Evolutionary conservation across 2,113 vertebrate species (phyloP).

Genomic region (Pseudonaja textilis): DNA sequence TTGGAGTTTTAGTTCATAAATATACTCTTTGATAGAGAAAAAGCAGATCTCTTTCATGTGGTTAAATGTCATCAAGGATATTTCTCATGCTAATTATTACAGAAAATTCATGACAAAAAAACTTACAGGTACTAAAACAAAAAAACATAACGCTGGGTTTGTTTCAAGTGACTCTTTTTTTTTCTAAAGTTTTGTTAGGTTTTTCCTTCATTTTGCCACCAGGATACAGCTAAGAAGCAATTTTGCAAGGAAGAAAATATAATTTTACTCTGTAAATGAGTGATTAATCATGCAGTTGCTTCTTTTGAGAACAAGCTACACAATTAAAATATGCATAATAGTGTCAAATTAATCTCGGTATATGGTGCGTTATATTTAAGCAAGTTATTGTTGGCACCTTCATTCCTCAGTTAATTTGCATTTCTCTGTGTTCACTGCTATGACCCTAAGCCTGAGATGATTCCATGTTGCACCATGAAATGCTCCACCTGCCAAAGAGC

Average conservation of each 20-base stretch:
- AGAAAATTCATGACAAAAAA: slow-evolving; percentile 65
- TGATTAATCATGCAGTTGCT: slow-evolving; percentile 13
- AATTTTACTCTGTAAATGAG: neutral
- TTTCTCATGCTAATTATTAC: slow-evolving; percentile 72
- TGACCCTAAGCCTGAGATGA: neutral
- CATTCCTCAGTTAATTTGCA: neutral
- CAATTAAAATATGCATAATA: neutral
- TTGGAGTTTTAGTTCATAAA: slow-evolving; percentile 63
- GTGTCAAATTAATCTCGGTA: neutral
- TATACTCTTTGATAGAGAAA: slow-evolving; percentile 69
- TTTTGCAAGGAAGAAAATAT: neutral
- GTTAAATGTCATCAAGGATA: slow-evolving; percentile 71
- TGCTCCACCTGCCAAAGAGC: neutral
- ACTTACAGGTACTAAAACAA: slow-evolving; percentile 54
- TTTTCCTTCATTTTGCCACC: slow-evolving; percentile 42
- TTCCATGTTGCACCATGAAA: neutral
- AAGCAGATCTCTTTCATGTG: slow-evolving; percentile 63
- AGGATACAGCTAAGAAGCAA: neutral
- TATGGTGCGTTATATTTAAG: neutral
- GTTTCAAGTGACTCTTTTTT: slow-evolving; percentile 42
- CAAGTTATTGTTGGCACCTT: neutral
- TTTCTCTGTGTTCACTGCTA: neutral
- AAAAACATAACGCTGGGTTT: neutral
- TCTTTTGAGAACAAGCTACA: neutral
- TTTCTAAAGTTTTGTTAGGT: slow-evolving; percentile 45